A percentile compares a stretch with the other conserved stretches of the same genome.
phyloP scores from a whole-genome alignment of 2,113 vertebrate genomes.

The Glareola pratincola region DNA sequence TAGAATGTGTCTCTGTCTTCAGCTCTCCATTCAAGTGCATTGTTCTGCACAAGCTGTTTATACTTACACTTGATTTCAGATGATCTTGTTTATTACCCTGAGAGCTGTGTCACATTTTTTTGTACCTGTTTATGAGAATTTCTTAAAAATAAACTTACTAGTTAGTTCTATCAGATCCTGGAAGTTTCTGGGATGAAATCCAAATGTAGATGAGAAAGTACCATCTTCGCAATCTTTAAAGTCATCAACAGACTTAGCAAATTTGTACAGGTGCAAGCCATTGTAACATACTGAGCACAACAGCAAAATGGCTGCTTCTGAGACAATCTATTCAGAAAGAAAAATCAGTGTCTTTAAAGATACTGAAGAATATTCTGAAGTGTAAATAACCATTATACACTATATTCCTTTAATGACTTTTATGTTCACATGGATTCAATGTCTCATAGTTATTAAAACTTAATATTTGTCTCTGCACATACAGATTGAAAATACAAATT shows the following conservation, averaged over 20 bases:
- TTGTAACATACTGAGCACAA: not conserved
- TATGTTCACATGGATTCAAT: not conserved
- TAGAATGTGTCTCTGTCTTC: not conserved
- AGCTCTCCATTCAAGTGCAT: not conserved
- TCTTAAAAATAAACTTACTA: not conserved
- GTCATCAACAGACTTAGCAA: not conserved
- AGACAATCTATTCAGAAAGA: not conserved
- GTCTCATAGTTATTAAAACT: not conserved
- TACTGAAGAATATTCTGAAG: not conserved
- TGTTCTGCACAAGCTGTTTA: not conserved
- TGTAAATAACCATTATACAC: not conserved
- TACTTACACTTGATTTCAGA: not conserved
- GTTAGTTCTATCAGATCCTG: not conserved
- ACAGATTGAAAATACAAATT: not conserved
- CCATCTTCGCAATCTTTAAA: not conserved
- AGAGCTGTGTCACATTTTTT: not conserved
- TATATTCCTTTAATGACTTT: not conserved
- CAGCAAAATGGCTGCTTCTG: not conserved
- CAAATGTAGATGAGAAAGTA: not conserved
- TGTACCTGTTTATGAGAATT: not conserved
- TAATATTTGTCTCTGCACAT: not conserved
- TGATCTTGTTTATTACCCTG: not conserved
- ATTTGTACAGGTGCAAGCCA: not conserved
- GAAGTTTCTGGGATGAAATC: not conserved
- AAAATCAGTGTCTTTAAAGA: not conserved